Evolutionary conservation across 2,888 invertebrate genomes (phyloP).

Genomic region (Macaria notata): DNA sequence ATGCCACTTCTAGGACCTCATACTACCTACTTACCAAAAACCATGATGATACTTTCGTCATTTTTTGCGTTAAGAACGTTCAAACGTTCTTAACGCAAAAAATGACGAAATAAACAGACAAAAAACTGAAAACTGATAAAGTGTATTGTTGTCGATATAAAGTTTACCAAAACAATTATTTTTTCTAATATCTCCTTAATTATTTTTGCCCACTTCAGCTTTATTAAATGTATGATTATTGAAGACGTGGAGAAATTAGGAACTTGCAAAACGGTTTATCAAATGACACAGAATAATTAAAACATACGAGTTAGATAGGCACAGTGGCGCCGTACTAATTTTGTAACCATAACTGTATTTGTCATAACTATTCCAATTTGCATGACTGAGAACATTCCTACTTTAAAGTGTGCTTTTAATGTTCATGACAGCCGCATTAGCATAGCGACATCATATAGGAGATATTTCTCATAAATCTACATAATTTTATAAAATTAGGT

Average conservation of each 20-base stretch:
- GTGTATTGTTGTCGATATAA: too few relatives aligned
- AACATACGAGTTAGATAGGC: too few relatives aligned
- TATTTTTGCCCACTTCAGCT: too few relatives aligned
- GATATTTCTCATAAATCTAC: slow-evolving; percentile 7
- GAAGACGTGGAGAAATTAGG: not conserved
- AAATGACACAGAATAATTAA: not conserved
- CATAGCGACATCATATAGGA: slow-evolving; percentile 20
- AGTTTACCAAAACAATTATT: too few relatives aligned
- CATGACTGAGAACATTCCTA: slow-evolving; percentile 24
- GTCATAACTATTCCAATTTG: slow-evolving; percentile 27
- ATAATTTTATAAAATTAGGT: slow-evolving; percentile 2
- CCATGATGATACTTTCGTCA: too few relatives aligned
- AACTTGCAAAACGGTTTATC: not conserved
- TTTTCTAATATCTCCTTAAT: too few relatives aligned
- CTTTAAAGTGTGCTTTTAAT: slow-evolving; percentile 26
- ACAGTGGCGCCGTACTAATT: not conserved
- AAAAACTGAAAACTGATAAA: too few relatives aligned
- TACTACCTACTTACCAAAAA: too few relatives aligned
- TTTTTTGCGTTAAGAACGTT: too few relatives aligned
- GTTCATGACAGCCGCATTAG: slow-evolving; percentile 30
- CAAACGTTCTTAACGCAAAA: too few relatives aligned
- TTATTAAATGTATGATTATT: not conserved
- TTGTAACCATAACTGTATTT: slow-evolving; percentile 17
- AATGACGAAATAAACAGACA: too few relatives aligned
- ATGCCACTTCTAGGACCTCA: too few relatives aligned